These are phyloP conservation scores for Agrotis exclamationis DNA, from an alignment of 2,888 invertebrate species.

Conservation along the genomic window DNA sequence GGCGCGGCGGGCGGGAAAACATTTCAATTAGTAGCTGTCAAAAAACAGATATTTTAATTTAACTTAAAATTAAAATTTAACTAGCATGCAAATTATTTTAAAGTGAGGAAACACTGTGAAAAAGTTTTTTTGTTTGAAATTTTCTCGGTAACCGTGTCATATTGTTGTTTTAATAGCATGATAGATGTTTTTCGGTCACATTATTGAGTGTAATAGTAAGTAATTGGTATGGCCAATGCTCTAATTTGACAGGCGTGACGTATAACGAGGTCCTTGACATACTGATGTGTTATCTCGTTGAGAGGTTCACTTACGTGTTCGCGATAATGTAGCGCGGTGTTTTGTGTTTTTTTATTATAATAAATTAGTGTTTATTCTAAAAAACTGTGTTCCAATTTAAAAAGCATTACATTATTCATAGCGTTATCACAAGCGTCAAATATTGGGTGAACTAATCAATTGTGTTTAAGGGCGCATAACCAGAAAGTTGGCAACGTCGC, in stretches of 20 bases:
- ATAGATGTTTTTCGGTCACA: slow-evolving; percentile 19
- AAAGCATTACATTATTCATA: neutral
- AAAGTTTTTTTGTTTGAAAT: slow-evolving; percentile 3
- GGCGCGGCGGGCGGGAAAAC: slow-evolving; percentile 23
- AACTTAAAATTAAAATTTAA: no score
- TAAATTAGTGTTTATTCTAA: neutral
- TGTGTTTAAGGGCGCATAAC: no score
- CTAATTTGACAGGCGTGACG: slow-evolving; percentile 57
- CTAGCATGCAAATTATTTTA: slow-evolving; percentile 52
- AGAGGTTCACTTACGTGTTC: slow-evolving; percentile 40
- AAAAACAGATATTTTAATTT: slow-evolving; percentile 44
- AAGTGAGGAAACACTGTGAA: slow-evolving; percentile 35
- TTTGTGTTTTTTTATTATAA: slow-evolving; percentile 15
- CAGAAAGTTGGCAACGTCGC: no score
- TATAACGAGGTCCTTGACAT: slow-evolving; percentile 52
- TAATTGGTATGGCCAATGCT: slow-evolving; percentile 44
- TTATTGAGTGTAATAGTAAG: slow-evolving; percentile 37
- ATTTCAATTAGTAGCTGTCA: slow-evolving; percentile 57
- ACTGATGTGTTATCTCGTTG: slow-evolving; percentile 47
- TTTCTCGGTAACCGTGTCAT: slow-evolving; percentile 20
- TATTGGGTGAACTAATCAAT: no score
- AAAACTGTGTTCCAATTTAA: neutral
- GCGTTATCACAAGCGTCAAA: no score
- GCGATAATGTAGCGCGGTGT: slow-evolving; percentile 33
- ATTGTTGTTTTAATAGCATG: slow-evolving; percentile 25